These are phyloP conservation scores for Marmota flaviventris DNA, from an alignment of 2,113 vertebrate species.

Conservation along the genomic window DNA sequence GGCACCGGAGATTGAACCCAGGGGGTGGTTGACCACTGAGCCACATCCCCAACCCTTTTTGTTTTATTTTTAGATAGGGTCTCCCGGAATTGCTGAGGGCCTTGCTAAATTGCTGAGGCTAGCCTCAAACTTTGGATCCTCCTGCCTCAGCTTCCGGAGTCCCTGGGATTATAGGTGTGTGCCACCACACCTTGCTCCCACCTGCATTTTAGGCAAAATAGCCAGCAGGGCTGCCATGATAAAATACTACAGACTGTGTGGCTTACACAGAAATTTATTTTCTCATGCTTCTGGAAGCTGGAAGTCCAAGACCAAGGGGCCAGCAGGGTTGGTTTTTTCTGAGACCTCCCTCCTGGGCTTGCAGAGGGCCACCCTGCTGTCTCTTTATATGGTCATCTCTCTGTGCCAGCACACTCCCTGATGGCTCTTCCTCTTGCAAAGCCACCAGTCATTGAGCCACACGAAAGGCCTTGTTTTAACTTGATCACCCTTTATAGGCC, in stretches of 20 bases:
- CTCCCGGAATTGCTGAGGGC: too few species aligned
- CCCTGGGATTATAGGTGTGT: too few species aligned
- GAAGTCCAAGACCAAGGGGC: background rate
- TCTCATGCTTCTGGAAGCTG: background rate
- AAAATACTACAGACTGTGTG: background rate
- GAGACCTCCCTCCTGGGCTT: background rate
- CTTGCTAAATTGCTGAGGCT: too few species aligned
- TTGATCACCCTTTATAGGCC: background rate
- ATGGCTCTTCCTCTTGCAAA: background rate
- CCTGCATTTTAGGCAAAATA: slow-evolving; percentile 21
- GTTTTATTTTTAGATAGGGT: too few species aligned
- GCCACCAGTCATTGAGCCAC: too few species aligned
- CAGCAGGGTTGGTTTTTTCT: background rate
- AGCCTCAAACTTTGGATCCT: too few species aligned
- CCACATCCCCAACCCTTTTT: too few species aligned
- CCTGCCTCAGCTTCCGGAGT: too few species aligned
- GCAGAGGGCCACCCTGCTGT: background rate
- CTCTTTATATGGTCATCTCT: background rate
- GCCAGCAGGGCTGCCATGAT: background rate
- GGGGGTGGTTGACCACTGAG: too few species aligned
- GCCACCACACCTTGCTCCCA: background rate
- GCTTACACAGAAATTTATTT: background rate
- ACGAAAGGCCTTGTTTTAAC: background rate
- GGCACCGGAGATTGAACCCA: too few species aligned
- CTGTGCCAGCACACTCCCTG: background rate